Conservation (phyloP, 2,797 vertebrate genomes). For the Ptychobarbus kaznakovi region DNA sequence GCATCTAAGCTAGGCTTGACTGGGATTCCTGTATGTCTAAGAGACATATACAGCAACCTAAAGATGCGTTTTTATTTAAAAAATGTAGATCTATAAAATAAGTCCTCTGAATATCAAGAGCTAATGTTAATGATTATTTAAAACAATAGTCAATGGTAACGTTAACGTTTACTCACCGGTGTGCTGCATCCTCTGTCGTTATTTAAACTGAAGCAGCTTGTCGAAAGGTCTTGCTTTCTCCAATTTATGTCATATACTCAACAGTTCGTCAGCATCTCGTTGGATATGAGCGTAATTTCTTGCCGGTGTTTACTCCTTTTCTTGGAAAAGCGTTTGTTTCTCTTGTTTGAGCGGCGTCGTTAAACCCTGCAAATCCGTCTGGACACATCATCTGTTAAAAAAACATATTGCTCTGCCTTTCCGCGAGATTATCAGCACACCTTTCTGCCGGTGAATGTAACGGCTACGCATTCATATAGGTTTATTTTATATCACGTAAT, state of each 20-base stretch:
- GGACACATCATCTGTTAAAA: conserved; percentile 66
- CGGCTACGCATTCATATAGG: background rate
- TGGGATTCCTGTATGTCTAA: background rate
- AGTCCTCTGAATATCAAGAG: background rate
- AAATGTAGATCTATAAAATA: background rate
- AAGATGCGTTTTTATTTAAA: background rate
- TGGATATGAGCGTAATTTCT: background rate
- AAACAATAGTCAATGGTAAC: background rate
- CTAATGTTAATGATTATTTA: background rate
- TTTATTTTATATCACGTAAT: conserved; percentile 34
- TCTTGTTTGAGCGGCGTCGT: conserved; percentile 56
- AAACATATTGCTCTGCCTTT: conserved; percentile 54
- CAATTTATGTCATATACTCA: conserved; percentile 17
- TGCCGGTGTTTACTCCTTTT: conserved; percentile 13
- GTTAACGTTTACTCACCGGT: conserved; percentile 56
- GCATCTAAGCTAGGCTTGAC: conserved; percentile 29
- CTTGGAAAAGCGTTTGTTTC: background rate
- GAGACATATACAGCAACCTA: background rate
- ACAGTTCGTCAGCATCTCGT: conserved; percentile 6
- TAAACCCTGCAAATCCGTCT: conserved; percentile 67
- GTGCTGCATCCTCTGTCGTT: conserved; percentile 53
- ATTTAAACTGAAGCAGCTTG: conserved; percentile 29
- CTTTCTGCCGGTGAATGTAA: conserved; percentile 16
- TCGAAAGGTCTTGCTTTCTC: conserved; percentile 20
- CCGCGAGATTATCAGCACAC: conserved; percentile 12